A percentile compares a stretch with the other conserved stretches of the same genome.
Conservation (phyloP, 2,113 vertebrate species). For the Uropsilus gracilis region DNA sequence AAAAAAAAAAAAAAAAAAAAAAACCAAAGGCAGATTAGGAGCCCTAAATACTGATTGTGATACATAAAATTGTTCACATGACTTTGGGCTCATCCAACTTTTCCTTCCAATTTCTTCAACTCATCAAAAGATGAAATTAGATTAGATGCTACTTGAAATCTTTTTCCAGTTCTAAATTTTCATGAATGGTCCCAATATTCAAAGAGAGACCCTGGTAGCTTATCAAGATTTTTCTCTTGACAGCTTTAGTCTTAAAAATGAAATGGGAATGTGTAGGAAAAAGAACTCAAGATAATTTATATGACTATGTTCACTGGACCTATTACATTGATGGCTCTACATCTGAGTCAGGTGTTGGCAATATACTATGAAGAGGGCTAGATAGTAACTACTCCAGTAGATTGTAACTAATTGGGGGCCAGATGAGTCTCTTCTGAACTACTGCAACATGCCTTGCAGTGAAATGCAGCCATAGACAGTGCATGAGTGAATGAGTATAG, state of each 20-base stretch:
- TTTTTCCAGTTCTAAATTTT: background rate
- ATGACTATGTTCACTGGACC: background rate
- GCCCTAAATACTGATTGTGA: background rate
- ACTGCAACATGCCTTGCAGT: background rate
- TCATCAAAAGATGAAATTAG: background rate
- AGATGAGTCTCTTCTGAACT: background rate
- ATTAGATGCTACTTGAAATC: background rate
- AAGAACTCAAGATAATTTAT: background rate
- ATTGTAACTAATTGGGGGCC: no score
- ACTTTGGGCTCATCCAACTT: background rate
- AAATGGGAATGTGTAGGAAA: background rate
- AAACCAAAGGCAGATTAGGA: background rate
- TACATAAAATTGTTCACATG: background rate
- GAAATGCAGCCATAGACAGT: background rate
- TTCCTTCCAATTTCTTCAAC: background rate
- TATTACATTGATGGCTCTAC: background rate
- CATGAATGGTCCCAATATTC: background rate
- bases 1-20: no score
- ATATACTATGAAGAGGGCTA: background rate
- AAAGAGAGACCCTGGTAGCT: background rate
- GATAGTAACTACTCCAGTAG: background rate
- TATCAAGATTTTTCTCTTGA: background rate
- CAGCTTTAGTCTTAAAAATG: background rate
- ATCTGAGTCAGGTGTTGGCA: background rate
- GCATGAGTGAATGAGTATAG: background rate